Base-by-base conservation (phyloP, 92 coral and sea anemone species). In the Porites rus region DNA sequence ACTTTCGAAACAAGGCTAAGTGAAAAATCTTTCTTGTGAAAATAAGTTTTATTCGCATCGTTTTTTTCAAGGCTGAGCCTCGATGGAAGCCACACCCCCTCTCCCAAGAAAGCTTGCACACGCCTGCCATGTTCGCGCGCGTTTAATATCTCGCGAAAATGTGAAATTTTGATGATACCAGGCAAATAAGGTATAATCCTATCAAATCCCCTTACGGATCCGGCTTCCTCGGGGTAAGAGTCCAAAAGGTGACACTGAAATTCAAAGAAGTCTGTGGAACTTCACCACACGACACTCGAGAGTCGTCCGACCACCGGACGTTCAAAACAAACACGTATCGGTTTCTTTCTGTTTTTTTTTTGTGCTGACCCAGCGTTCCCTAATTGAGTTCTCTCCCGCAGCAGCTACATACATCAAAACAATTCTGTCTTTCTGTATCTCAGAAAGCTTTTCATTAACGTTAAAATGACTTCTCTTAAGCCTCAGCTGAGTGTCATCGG, bases 231-330 rank as follows among this genome's bases (percentile, higher is more conserved):
- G 58, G 98, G 95, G 79, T 94, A 96, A 43, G 74, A 59, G 65
- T 96, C 94, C 75, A 96, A 84, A 25, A 96, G 75, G 13, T 67
- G 81, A 58, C 98, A 96, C 24, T 94, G 96, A 13, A 96, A 84
- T 16, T 92, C 96, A 85, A 96, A 94, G 69, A 96, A 94, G 61
- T 96, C 96, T 60, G 90, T 92, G 91, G 94, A 96, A 71, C 93
- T 87, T 78, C 97, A 88, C 96, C 94, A 93, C 64, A 95, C 56
- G n/a, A 86, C 82, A 70, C 89, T 84, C 6, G 64, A 60, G 95
- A 85, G 19, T 91, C 87, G 65, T 94, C 93, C 8, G 98, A 92
- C 96, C 98, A 92, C 61, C 76, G 46, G 24, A 96, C 85, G 66
- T 87, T 76, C 16, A 96, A 54, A 13, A 92, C 94, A 91, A 96